A percentile compares a stretch with the other conserved stretches of the same genome.
These are phyloP conservation scores for Embidobia sp. DNA, from an alignment of 2,888 invertebrate species.

Conservation along the genomic window DNA sequence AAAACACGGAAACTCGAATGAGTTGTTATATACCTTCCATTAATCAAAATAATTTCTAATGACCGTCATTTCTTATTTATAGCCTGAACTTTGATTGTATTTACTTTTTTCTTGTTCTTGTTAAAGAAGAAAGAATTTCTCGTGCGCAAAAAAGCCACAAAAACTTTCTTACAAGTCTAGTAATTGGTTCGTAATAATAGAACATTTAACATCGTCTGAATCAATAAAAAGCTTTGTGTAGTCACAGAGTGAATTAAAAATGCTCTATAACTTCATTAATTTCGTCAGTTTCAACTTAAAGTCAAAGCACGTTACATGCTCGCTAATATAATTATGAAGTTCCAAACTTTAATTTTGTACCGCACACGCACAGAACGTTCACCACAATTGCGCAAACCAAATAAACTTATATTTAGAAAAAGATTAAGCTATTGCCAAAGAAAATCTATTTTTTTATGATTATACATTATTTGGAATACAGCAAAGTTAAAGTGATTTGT, in stretches of 20 bases:
- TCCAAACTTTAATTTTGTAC: too few species aligned
- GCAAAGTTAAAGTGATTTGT: too few species aligned
- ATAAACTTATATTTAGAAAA: too few species aligned
- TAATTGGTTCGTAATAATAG: slow-evolving; percentile 11
- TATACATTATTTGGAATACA: too few species aligned
- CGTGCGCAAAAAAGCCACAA: slow-evolving; percentile 22
- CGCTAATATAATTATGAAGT: too few species aligned
- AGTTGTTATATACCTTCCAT: too few species aligned
- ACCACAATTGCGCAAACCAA: too few species aligned
- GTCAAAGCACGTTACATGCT: too few species aligned
- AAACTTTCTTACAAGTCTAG: slow-evolving; percentile 8
- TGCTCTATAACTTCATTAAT: not conserved
- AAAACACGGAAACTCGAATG: too few species aligned
- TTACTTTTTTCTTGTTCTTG: slow-evolving; percentile 8
- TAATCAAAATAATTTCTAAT: not conserved
- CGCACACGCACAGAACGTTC: too few species aligned
- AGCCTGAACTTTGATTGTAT: not conserved
- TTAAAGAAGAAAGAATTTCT: not conserved
- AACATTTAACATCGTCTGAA: slow-evolving; percentile 8
- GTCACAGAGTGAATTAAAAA: not conserved
- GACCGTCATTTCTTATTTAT: not conserved
- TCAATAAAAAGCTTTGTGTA: slow-evolving; percentile 24
- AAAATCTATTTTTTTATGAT: too few species aligned
- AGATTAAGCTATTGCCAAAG: too few species aligned
- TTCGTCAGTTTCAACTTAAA: not conserved